phyloP scores from a whole-genome alignment of 2,888 invertebrate genomes.

The Hypomecis atomaria region DNA sequence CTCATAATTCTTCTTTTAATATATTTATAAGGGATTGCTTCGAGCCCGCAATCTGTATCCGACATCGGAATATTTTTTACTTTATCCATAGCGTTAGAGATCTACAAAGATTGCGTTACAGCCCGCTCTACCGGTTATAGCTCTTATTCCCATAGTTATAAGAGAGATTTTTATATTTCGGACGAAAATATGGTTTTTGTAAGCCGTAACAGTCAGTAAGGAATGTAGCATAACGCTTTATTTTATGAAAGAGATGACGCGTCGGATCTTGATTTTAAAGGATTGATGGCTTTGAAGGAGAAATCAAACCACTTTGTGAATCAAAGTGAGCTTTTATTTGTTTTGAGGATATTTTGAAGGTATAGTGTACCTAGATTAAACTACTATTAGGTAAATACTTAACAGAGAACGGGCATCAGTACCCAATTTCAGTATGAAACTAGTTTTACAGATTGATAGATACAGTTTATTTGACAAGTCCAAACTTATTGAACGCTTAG shows the following conservation, averaged over 20 bases:
- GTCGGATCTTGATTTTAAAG: constrained; percentile 23
- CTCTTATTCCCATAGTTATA: constrained; percentile 32
- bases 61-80: constrained; percentile 69
- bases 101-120: constrained; percentile 35
- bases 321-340: too few species aligned
- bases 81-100: constrained; percentile 53
- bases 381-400: too few species aligned
- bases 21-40: constrained; percentile 67
- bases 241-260: constrained; percentile 47
- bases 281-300: neutral
- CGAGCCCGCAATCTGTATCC: constrained; percentile 63
- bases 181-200: constrained; percentile 21
- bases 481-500: too few species aligned
- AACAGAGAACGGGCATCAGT: too few species aligned
- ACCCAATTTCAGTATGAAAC: too few species aligned
- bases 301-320: neutral
- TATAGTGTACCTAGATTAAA: too few species aligned
- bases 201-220: constrained; percentile 38
- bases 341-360: too few species aligned
- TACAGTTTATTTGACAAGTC: too few species aligned
- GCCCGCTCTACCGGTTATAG: constrained; percentile 5
- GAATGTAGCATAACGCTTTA: constrained; percentile 49
- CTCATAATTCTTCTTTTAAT: constrained; percentile 68
- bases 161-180: constrained; percentile 30
- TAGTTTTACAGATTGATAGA: too few species aligned